Evolutionary conservation across 2,113 vertebrate species (phyloP).

Genomic region (Aix galericulata): DNA sequence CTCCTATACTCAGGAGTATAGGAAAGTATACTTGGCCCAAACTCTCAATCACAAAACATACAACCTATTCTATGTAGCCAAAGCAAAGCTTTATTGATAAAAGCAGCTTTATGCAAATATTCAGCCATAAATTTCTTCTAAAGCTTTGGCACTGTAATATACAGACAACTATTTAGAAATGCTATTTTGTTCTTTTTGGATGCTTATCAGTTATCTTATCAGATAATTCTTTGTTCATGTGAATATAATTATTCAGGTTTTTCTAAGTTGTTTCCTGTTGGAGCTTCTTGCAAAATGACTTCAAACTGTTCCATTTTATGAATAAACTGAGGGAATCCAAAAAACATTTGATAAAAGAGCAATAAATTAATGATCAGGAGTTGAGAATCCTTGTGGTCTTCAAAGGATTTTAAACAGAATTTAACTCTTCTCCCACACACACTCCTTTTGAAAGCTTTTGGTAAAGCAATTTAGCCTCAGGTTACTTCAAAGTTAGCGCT

Average conservation of each 20-base stretch:
- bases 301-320: conserved; percentile 21
- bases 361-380: not conserved
- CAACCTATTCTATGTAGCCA: not conserved
- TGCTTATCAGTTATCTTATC: conserved; percentile 27
- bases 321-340: conserved; percentile 28
- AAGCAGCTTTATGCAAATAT: not conserved
- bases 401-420: not conserved
- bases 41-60: not conserved
- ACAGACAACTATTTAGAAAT: conserved; percentile 25
- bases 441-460: not conserved
- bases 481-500: not conserved
- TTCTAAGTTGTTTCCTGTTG: conserved; percentile 41
- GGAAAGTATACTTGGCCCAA: not conserved
- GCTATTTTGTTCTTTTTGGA: conserved; percentile 7
- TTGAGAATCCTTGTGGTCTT: conserved; percentile 3
- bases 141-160: not conserved
- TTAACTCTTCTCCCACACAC: not conserved
- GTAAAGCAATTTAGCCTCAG: not conserved
- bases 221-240: conserved; percentile 53
- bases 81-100: not conserved
- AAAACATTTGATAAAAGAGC: not conserved
- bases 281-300: not conserved
- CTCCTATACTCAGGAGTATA: not conserved
- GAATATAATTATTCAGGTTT: conserved; percentile 53
- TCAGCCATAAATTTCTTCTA: not conserved